Conservation (phyloP, 2,113 vertebrate species). For the Oostethus manadensis region DNA sequence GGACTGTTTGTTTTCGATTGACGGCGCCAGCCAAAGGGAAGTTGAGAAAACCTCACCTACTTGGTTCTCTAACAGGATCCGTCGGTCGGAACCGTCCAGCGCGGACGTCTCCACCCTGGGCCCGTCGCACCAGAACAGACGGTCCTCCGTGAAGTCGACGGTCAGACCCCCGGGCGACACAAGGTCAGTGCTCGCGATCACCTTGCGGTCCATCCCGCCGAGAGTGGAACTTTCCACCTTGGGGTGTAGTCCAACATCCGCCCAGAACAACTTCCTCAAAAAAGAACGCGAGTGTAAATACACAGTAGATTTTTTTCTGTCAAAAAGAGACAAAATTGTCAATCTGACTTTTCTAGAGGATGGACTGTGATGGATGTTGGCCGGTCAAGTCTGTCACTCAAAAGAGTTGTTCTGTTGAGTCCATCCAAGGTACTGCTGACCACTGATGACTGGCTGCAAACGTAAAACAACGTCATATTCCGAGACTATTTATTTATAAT, state of each 20-base stretch:
- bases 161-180: constrained; percentile 81
- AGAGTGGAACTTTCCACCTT: constrained; percentile 80
- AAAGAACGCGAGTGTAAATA: not conserved
- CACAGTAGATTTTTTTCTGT: not conserved
- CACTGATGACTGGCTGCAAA: constrained; percentile 76
- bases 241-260: constrained; percentile 76
- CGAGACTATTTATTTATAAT: too few species aligned
- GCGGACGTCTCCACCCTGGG: constrained; percentile 76
- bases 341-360: constrained; percentile 81
- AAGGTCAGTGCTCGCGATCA: constrained; percentile 73
- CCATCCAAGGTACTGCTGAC: constrained; percentile 78
- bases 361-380: constrained; percentile 85
- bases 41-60: constrained; percentile 85
- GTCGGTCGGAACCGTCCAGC: constrained; percentile 83
- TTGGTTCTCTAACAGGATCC: constrained; percentile 81
- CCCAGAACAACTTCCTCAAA: constrained; percentile 92
- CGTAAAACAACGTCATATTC: not conserved
- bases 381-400: constrained; percentile 70
- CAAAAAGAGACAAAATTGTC: not conserved
- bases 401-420: constrained; percentile 69
- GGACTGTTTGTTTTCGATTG: not conserved
- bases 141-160: constrained; percentile 77
- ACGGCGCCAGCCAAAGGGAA: not conserved
- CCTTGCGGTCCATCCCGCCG: constrained; percentile 68
- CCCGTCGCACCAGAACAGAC: constrained; percentile 87